Percentiles rank a stretch among this genome's conserved stretches.
phyloP scores from a whole-genome alignment of 1,140 invertebrate genomes.

The Ericerus pela region DNA sequence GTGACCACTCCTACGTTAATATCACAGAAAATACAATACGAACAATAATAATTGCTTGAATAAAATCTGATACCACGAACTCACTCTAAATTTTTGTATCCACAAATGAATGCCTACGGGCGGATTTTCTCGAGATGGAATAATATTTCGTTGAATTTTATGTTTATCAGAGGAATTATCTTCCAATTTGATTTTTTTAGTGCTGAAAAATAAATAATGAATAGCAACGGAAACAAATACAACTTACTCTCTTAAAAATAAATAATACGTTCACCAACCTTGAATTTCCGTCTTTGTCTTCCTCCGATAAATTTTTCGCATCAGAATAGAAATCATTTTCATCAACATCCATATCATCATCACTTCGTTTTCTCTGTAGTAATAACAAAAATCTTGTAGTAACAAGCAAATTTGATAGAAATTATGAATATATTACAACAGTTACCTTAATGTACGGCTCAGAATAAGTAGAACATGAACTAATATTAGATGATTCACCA shows the following conservation, averaged over 20 bases:
- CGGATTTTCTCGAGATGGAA: constrained; percentile 64
- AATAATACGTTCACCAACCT: background rate
- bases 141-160: constrained; percentile 38
- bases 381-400: background rate
- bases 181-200: background rate
- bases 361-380: background rate
- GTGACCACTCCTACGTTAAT: constrained; percentile 63
- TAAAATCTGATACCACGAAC: constrained; percentile 16
- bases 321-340: background rate
- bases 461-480: background rate
- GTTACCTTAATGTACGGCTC: background rate
- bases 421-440: no score
- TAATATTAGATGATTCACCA: constrained; percentile 1
- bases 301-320: background rate
- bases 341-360: constrained; percentile 1
- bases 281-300: background rate
- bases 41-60: constrained; percentile 2
- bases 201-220: background rate
- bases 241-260: no score
- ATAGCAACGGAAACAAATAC: no score
- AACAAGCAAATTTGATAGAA: background rate
- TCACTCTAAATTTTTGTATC: constrained; percentile 59
- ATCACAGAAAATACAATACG: constrained; percentile 21
- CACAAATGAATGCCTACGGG: constrained; percentile 60
- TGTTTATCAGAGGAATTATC: constrained; percentile 17